Evolutionary conservation across 1,140 invertebrate species (phyloP).

Genomic region (Mizuhopecten yessoensis): DNA sequence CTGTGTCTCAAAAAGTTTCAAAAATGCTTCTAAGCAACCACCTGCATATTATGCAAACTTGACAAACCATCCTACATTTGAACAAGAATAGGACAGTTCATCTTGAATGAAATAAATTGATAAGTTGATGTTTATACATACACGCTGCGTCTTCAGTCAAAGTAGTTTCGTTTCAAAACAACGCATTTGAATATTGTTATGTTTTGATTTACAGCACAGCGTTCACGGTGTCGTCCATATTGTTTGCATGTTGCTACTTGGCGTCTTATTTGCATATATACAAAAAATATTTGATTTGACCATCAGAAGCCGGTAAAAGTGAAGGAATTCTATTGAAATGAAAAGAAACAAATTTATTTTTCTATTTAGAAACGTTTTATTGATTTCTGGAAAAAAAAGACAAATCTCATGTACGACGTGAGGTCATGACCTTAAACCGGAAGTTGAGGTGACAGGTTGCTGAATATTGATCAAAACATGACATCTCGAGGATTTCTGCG

Average conservation of each 20-base stretch:
- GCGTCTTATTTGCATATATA: conserved; percentile 44
- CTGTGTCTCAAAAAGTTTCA: not conserved
- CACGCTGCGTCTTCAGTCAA: not conserved
- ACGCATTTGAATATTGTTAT: not conserved
- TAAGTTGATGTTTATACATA: not conserved
- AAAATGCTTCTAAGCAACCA: conserved; percentile 33
- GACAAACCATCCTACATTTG: not conserved
- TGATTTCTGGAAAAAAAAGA: not conserved
- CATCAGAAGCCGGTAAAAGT: not conserved
- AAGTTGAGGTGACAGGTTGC: not conserved
- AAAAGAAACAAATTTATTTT: not conserved
- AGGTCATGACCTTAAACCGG: conserved; percentile 22
- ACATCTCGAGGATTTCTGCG: not conserved
- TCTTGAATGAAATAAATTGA: not conserved
- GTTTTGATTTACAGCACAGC: conserved; percentile 40
- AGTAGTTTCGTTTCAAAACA: conserved; percentile 10
- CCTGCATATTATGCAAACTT: not conserved
- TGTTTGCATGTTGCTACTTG: conserved; percentile 54
- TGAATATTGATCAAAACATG: conserved; percentile 8
- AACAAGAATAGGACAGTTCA: not conserved
- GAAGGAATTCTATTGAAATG: not conserved
- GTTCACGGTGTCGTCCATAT: conserved; percentile 49
- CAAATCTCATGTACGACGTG: not conserved
- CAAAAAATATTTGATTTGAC: not conserved
- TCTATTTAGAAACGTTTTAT: not conserved